Evolutionary conservation across 2,888 invertebrate species (phyloP), one percentile per base, ranked within the genome.

Genomic region (Caenorhabditis panamensis): DNA sequence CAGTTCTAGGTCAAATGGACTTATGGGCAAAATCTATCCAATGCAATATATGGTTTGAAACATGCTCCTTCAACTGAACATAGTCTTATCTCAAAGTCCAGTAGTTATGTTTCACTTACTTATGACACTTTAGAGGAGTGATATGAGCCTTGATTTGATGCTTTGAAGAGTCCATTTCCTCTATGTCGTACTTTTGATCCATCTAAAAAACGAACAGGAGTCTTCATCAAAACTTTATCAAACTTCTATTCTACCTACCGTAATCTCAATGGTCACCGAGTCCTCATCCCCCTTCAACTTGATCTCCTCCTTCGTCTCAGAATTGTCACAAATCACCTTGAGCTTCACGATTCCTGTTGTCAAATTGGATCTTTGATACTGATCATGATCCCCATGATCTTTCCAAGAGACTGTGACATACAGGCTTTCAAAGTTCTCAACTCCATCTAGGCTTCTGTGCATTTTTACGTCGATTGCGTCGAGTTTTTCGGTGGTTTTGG

Each of bases 111-210:
- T n/a, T n/a, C n/a, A 44, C 64, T 22, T 44, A 87, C 88, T 84
- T 82, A 49, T 88, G 84, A 67, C 90, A 90, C 66, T 88, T 82
- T 26, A 88, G 78, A 1, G 90, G 90, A 4, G 84, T 81, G 41
- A 90, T 90, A 20, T 85, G 76, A 1, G 89, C 90, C 47, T 87
- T 82, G 16, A 90, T 87, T 78, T 88, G 84, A 61, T 88, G 88
- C 20, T 61, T 75, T 1, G 77, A 82, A 8, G 76, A 61, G 67
- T 88, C 79, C 59, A 85, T 67, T 36, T 88, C 87, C 59, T 86
- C 80, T 24, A 89, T 81, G 36, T 90, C 89, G 63, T 88, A 87
- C 47, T 82, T 86, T 77, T 89, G 88, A 67, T 89, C 89, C 85
- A 89, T 84, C 88, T 89, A 73, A 13, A 41, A 36, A n/a, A n/a